phyloP scores from a whole-genome alignment of 2,888 invertebrate species.

The Tiliacea aurago region DNA sequence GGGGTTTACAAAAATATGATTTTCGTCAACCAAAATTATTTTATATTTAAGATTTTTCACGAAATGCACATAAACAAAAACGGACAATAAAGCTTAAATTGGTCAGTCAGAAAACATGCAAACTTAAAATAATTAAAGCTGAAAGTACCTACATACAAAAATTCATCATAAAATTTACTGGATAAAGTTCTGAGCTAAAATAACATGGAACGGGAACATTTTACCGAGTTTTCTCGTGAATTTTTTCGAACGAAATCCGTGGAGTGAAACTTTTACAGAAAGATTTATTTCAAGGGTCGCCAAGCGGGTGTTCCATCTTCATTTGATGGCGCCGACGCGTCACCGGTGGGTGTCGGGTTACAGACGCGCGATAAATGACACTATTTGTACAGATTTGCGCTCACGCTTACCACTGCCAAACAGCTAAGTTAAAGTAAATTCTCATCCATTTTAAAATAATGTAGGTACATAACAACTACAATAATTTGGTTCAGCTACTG shows the following conservation, averaged over 20 bases:
- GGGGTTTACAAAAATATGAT: constrained; percentile 18
- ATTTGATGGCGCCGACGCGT: constrained; percentile 69
- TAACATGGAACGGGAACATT: constrained; percentile 46
- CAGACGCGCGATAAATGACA: constrained; percentile 70
- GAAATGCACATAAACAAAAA: neutral
- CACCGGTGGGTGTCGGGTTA: constrained; percentile 62
- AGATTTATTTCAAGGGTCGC: constrained; percentile 71
- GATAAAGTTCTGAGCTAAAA: constrained; percentile 39
- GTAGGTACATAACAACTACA: constrained; percentile 4
- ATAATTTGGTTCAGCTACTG: neutral
- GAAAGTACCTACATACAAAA: constrained; percentile 12
- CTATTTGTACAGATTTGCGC: constrained; percentile 76
- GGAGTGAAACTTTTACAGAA: constrained; percentile 60
- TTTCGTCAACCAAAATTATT: constrained; percentile 14
- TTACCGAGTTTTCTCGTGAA: constrained; percentile 45
- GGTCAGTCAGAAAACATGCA: neutral
- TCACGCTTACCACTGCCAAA: constrained; percentile 51
- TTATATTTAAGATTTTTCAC: neutral
- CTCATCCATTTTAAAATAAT: constrained; percentile 19
- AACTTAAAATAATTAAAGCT: constrained; percentile 26
- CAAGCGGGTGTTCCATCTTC: constrained; percentile 73
- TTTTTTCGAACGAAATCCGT: constrained; percentile 55
- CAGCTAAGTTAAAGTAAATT: constrained; percentile 30
- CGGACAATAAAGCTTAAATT: constrained; percentile 3
- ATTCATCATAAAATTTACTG: constrained; percentile 18